phyloP scores from a whole-genome alignment of 2,113 vertebrate genomes.

The Mirza zaza region DNA sequence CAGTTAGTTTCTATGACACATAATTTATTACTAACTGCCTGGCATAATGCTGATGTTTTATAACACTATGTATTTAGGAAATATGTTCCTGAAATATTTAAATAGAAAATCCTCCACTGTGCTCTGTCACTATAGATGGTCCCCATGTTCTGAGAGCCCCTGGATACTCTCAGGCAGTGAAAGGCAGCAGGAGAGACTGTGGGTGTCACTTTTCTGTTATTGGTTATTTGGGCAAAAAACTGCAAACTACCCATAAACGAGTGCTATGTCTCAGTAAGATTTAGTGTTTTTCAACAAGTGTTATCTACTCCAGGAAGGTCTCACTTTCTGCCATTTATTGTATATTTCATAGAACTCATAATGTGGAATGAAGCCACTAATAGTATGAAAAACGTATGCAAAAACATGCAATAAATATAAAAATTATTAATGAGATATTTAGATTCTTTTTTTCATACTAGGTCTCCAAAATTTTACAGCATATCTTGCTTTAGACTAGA shows the following conservation, averaged over 20 bases:
- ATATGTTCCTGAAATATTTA: slow-evolving; percentile 5
- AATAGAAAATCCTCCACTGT: neutral
- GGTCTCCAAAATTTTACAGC: neutral
- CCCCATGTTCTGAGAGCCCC: neutral
- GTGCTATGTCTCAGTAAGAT: neutral
- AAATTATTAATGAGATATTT: neutral
- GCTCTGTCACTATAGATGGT: neutral
- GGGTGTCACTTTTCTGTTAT: neutral
- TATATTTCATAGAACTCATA: neutral
- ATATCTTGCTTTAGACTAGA: neutral
- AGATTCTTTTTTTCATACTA: neutral
- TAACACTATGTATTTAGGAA: neutral
- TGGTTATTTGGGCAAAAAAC: neutral
- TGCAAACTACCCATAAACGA: neutral
- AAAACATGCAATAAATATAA: neutral
- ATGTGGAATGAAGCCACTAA: neutral
- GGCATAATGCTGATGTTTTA: neutral
- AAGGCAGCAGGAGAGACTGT: neutral
- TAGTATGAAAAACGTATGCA: neutral
- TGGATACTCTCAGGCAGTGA: neutral
- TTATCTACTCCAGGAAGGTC: neutral
- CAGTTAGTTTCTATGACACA: neutral
- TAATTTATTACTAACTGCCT: neutral
- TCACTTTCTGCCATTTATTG: neutral
- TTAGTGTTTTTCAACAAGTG: neutral